Percentiles rank a stretch among this genome's conserved stretches.
phyloP scores from a whole-genome alignment of 1,140 invertebrate species.

The Antheraea pernyi region DNA sequence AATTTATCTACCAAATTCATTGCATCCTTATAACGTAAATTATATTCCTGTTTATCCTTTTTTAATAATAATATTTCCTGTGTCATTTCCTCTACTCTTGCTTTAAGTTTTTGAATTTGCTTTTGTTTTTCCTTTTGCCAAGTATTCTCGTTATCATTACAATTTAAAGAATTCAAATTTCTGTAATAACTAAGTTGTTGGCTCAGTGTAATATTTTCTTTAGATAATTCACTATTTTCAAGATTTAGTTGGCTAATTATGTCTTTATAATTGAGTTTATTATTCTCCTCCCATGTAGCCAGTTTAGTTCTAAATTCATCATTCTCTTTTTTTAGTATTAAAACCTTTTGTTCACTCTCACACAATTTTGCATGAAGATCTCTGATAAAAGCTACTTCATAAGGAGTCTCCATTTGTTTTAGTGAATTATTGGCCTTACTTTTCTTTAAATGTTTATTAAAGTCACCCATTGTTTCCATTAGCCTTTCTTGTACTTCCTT shows the following conservation, averaged over 20 bases:
- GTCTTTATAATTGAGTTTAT: slow-evolving; percentile 62
- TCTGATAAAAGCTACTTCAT: slow-evolving; percentile 51
- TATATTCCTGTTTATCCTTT: slow-evolving; percentile 68
- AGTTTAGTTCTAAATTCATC: slow-evolving; percentile 54
- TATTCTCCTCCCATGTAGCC: slow-evolving; percentile 38
- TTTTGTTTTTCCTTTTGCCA: slow-evolving; percentile 22
- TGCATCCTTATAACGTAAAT: slow-evolving; percentile 54
- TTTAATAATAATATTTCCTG: slow-evolving; percentile 52
- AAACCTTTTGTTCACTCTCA: slow-evolving; percentile 72
- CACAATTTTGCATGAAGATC: slow-evolving; percentile 63
- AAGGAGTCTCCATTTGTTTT: slow-evolving; percentile 26
- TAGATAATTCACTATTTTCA: slow-evolving; percentile 67
- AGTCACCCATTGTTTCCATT: slow-evolving; percentile 57
- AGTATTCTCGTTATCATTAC: slow-evolving; percentile 34
- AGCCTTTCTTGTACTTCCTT: slow-evolving; percentile 63
- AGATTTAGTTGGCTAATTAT: slow-evolving; percentile 65
- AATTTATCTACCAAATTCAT: slow-evolving; percentile 58
- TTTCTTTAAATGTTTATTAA: slow-evolving; percentile 51
- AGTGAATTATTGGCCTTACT: slow-evolving; percentile 35
- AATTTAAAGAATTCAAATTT: slow-evolving; percentile 37
- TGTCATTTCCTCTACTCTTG: slow-evolving; percentile 48
- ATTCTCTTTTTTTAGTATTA: slow-evolving; percentile 74
- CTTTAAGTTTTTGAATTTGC: slow-evolving; percentile 49
- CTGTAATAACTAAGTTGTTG: slow-evolving; percentile 61
- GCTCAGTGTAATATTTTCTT: slow-evolving; percentile 66